Base-by-base conservation (phyloP, 2,113 vertebrate genomes). In the Mus pahari region DNA sequence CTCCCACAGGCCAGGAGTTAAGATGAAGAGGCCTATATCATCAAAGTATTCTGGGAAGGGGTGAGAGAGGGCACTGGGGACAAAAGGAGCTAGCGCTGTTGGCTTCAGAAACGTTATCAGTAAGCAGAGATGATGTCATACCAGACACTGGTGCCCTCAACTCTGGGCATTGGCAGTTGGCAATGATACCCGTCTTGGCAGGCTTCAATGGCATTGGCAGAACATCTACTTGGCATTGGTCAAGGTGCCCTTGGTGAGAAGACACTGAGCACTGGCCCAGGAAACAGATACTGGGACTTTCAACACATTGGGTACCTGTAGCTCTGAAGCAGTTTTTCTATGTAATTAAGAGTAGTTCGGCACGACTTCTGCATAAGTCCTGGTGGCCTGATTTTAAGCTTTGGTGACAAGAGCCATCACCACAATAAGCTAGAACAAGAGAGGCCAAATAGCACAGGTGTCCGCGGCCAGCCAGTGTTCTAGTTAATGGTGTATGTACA, bases 141-240 rank as follows among this genome's bases (percentile, higher is more conserved):
- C 64, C 94, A 95, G 81, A 93, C 66, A 92, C 4, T 19, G 55
- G 92, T 95, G 84, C 82, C 62, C 86, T 97, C 28, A 68, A 70
- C 48, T 94, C 19, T 78, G 84, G 94, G 82, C 77, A 92, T 55
- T 73, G 48, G 92, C 39, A 86, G 62, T 42, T 94, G 94, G 97
- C 36, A 3, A 26, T 39, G 88, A 48, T 60, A 55, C 58, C 73
- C 55, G 74, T 31, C 11, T 16, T 95, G 92, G 91, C 96, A 96
- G 77, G 92, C 33, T 78, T 89, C 82, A n/a, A 42, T 79, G 92
- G 64, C 86, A 92, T 1, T 97, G 96, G 97, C 90, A 97, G 95
- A 88, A 97, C 94, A 94, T 70, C 71, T 42, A 55, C n/a, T 87
- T 97, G 97, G 96, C 95, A 86, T 0, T 93, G 91, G 64, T 71